Conservation (phyloP, 2,113 vertebrate genomes). For the Hiodon tergisus region DNA sequence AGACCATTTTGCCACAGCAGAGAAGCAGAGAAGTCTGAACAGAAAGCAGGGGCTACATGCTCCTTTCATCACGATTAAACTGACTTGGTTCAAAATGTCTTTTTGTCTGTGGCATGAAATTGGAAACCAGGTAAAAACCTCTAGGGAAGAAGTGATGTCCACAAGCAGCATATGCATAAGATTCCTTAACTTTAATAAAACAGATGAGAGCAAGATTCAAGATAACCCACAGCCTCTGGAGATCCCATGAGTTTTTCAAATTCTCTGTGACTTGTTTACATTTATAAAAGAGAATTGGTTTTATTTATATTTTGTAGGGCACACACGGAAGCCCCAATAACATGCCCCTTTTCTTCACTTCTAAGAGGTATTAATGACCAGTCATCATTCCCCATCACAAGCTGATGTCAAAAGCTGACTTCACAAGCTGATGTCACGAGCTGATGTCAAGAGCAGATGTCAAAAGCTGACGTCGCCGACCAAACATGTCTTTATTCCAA, state of each 20-base stretch:
- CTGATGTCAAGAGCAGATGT: background rate
- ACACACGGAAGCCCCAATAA: background rate
- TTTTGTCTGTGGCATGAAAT: background rate
- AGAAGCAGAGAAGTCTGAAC: no score
- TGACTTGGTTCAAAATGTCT: background rate
- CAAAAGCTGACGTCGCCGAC: background rate
- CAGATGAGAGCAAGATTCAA: background rate
- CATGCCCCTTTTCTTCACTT: background rate
- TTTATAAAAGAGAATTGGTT: background rate
- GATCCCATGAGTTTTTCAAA: no score
- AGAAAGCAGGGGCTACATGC: background rate
- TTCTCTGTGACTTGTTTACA: no score
- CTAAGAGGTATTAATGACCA: slow-evolving; percentile 8
- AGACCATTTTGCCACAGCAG: background rate
- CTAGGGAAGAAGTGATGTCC: background rate
- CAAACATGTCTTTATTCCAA: background rate
- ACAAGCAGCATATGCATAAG: background rate
- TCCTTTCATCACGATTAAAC: background rate
- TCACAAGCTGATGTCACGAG: background rate
- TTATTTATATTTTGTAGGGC: background rate
- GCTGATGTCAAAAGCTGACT: background rate
- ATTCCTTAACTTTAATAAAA: background rate
- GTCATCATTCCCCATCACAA: background rate
- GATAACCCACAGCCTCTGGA: background rate
- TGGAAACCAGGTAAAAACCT: background rate